These are phyloP conservation scores for Empis stercorea DNA, from an alignment of 2,888 invertebrate genomes.

Conservation along the genomic window DNA sequence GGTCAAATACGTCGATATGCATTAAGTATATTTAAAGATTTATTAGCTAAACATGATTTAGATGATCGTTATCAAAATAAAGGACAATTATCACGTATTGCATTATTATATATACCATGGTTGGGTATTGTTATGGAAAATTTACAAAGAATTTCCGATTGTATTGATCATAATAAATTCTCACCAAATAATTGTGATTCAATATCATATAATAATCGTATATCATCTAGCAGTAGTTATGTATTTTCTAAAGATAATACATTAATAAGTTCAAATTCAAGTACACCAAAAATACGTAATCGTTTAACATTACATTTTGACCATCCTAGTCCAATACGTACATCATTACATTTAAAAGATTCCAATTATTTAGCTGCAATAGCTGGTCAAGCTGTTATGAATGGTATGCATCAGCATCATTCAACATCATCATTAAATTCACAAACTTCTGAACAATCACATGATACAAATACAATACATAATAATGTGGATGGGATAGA, in stretches of 20 bases:
- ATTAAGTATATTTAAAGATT: slow-evolving; percentile 64
- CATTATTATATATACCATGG: slow-evolving; percentile 84
- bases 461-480: slow-evolving; percentile 45
- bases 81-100: slow-evolving; percentile 70
- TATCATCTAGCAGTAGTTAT: slow-evolving; percentile 46
- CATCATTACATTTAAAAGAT: slow-evolving; percentile 64
- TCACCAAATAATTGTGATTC: slow-evolving; percentile 30
- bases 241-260: slow-evolving; percentile 40
- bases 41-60: slow-evolving; percentile 86
- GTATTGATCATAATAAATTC: slow-evolving; percentile 27
- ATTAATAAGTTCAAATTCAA: slow-evolving; percentile 25
- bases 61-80: slow-evolving; percentile 79
- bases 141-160: slow-evolving; percentile 54
- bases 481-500: slow-evolving; percentile 30
- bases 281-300: slow-evolving; percentile 45
- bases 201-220: slow-evolving; percentile 36
- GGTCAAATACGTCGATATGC: slow-evolving; percentile 71
- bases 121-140: slow-evolving; percentile 79
- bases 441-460: slow-evolving; percentile 45
- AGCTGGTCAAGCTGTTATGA: slow-evolving; percentile 54
- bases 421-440: slow-evolving; percentile 71
- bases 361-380: slow-evolving; percentile 59
- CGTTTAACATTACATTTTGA: slow-evolving; percentile 63
- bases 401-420: slow-evolving; percentile 44
- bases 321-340: slow-evolving; percentile 50